These are phyloP conservation scores for Enteromius afrohamiltoni DNA, from an alignment of 2,797 vertebrate genomes.

Conservation along the genomic window DNA sequence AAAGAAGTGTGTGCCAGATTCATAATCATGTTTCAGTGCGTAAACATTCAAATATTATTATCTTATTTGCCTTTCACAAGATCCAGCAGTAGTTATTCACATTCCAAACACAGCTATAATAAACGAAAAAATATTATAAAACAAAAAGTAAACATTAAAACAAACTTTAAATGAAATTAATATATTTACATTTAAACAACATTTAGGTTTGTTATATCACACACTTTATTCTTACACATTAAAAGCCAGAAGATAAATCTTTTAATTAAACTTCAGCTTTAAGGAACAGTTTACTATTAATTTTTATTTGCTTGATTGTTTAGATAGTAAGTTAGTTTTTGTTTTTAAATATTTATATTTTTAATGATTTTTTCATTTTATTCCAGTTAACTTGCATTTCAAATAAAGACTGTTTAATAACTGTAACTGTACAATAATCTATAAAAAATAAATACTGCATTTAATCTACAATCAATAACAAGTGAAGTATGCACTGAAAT, in stretches of 20 bases:
- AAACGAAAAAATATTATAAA: not conserved
- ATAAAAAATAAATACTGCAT: not conserved
- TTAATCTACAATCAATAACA: not conserved
- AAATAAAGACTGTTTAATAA: not conserved
- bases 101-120: not conserved
- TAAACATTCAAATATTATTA: not conserved
- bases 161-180: too few species aligned
- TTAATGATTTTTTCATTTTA: not conserved
- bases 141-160: too few species aligned
- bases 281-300: too few species aligned
- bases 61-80: not conserved
- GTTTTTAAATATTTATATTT: too few species aligned
- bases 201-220: too few species aligned
- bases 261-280: too few species aligned
- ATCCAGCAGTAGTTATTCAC: not conserved
- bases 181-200: too few species aligned
- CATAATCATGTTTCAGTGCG: not conserved
- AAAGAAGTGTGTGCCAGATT: not conserved
- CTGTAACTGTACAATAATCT: not conserved
- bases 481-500: not conserved
- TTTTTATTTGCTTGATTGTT: too few species aligned
- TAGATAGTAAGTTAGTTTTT: too few species aligned
- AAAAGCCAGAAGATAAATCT: too few species aligned
- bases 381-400: not conserved
- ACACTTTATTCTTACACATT: too few species aligned